Evolutionary conservation across 1,140 invertebrate species (phyloP).

Genomic region (Heliconius eleuchia): DNA sequence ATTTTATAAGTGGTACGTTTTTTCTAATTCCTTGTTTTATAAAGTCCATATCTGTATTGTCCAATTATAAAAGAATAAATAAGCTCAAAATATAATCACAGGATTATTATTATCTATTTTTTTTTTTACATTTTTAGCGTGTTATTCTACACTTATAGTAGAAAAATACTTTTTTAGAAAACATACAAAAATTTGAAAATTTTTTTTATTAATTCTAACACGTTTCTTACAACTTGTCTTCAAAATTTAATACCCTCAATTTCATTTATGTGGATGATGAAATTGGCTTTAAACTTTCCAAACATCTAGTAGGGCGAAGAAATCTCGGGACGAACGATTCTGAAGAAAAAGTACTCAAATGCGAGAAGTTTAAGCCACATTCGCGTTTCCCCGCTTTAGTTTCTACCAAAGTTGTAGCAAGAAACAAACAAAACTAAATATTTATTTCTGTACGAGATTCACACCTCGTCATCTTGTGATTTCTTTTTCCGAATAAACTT

Average conservation of each 20-base stretch:
- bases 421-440: conserved; percentile 37
- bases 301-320: background rate
- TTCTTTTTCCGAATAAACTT: conserved; percentile 19
- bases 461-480: conserved; percentile 29
- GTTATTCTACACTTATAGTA: no score
- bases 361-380: conserved; percentile 25
- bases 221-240: background rate
- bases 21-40: background rate
- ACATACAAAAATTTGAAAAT: no score
- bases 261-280: background rate
- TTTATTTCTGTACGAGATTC: conserved; percentile 26
- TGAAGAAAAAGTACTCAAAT: conserved; percentile 37
- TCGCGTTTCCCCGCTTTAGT: conserved; percentile 14
- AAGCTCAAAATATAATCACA: no score
- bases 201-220: background rate
- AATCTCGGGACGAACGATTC: conserved; percentile 19
- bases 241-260: background rate
- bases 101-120: no score
- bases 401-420: conserved; percentile 22
- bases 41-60: background rate
- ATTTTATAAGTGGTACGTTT: background rate
- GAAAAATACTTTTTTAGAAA: no score
- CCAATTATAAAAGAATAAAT: no score
- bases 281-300: background rate
- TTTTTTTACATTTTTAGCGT: no score